Conservation (phyloP, 2,797 vertebrate species). For the Clamator glandarius region DNA sequence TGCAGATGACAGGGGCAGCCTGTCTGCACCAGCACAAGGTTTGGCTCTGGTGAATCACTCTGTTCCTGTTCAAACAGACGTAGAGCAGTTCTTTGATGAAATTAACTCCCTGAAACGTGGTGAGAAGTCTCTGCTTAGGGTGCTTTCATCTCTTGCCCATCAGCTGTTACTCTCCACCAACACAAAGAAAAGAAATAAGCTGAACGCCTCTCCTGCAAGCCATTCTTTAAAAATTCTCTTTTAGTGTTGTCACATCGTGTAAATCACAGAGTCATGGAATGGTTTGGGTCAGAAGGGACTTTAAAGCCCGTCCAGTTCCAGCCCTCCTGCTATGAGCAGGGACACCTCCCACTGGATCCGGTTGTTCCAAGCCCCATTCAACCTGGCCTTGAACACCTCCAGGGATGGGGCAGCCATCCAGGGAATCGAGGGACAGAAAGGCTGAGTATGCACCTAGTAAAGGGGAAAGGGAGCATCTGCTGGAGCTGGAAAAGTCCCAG, state of each 20-base stretch:
- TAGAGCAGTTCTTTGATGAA: not conserved
- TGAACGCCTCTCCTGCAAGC: not conserved
- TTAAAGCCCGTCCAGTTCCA: too few relatives aligned
- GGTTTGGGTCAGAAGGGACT: too few relatives aligned
- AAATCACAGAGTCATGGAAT: not conserved
- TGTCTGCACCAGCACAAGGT: not conserved
- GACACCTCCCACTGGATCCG: too few relatives aligned
- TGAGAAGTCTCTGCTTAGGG: not conserved
- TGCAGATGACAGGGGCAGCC: not conserved
- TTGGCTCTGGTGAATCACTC: not conserved
- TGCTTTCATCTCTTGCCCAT: slow-evolving; percentile 40
- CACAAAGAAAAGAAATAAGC: not conserved
- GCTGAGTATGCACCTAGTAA: not conserved
- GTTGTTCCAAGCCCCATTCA: not conserved
- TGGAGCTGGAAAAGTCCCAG: not conserved
- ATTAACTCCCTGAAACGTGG: not conserved
- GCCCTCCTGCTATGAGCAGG: too few relatives aligned
- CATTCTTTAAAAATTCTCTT: not conserved
- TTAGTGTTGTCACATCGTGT: fast-evolving
- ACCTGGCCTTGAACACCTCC: too few relatives aligned
- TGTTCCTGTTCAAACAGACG: not conserved
- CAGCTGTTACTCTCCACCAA: slow-evolving; percentile 15
- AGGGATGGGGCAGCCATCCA: too few relatives aligned
- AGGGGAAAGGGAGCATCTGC: fast-evolving
- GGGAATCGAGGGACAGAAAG: not conserved